These are phyloP conservation scores for Merops nubicus DNA, from an alignment of 2,113 vertebrate genomes.

Conservation along the genomic window DNA sequence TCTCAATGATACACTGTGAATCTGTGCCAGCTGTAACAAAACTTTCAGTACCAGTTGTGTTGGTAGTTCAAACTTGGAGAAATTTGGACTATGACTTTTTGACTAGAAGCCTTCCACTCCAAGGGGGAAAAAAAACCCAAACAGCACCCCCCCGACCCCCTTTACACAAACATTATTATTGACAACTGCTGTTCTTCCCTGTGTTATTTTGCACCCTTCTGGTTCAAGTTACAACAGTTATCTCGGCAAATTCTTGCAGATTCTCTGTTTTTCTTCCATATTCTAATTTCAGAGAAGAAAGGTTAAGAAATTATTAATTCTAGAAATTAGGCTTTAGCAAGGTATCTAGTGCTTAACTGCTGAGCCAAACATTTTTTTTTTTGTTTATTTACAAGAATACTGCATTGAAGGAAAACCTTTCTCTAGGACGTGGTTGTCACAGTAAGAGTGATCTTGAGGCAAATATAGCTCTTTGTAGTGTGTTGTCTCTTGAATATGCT, in stretches of 20 bases:
- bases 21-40: not conserved
- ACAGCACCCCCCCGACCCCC: fast-evolving
- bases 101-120: not conserved
- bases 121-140: not conserved
- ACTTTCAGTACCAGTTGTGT: not conserved
- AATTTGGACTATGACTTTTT: not conserved
- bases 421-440: not conserved
- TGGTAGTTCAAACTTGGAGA: not conserved
- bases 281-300: not conserved
- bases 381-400: not conserved
- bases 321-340: not conserved
- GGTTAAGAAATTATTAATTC: not conserved
- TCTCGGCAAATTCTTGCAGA: not conserved
- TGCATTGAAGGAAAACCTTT: not conserved
- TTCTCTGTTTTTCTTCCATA: not conserved
- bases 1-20: not conserved
- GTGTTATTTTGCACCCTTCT: not conserved
- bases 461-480: not conserved
- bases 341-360: not conserved
- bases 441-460: not conserved
- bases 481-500: not conserved
- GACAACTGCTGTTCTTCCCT: not conserved
- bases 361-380: not conserved
- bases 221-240: not conserved
- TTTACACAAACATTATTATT: not conserved